Conservation (phyloP, 1,140 invertebrate genomes). For the Listronotus bonariensis region DNA sequence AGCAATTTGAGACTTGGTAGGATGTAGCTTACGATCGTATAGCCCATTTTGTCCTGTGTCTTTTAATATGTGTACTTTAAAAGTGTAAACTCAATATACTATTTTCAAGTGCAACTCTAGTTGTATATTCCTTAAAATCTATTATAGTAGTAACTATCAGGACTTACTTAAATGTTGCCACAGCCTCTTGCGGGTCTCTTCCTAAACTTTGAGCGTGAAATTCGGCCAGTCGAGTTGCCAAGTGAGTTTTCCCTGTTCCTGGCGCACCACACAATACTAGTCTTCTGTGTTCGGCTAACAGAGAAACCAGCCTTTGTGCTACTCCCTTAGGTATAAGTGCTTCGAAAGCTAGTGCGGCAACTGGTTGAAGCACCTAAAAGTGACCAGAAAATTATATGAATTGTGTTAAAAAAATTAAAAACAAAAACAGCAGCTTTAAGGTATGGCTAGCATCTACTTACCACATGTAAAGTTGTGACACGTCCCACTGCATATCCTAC, state of each 20-base stretch:
- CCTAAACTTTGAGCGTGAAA: conserved; percentile 75
- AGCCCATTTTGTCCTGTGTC: too few relatives aligned
- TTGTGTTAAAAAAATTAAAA: too few relatives aligned
- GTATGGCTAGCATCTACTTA: conserved; percentile 6
- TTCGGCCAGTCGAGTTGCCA: conserved; percentile 93
- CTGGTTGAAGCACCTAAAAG: conserved; percentile 70
- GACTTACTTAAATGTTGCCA: conserved; percentile 82
- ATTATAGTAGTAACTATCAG: background rate
- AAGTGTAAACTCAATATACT: too few relatives aligned
- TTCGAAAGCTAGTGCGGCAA: conserved; percentile 94
- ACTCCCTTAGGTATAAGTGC: conserved; percentile 96
- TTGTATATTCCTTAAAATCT: too few relatives aligned
- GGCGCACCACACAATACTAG: conserved; percentile 96
- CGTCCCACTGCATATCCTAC: conserved; percentile 93
- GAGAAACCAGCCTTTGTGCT: conserved; percentile 78
- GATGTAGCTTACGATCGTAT: too few relatives aligned
- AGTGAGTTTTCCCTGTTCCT: conserved; percentile 95
- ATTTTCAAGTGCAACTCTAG: too few relatives aligned
- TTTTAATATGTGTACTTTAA: too few relatives aligned
- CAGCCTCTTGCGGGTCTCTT: conserved; percentile 74
- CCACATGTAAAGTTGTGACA: conserved; percentile 77
- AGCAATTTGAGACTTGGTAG: too few relatives aligned
- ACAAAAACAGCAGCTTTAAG: background rate
- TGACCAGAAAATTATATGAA: background rate
- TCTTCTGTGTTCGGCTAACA: conserved; percentile 88